Evolutionary conservation across 1,140 invertebrate genomes (phyloP).

Genomic region (Lamellibrachia luymesi): DNA sequence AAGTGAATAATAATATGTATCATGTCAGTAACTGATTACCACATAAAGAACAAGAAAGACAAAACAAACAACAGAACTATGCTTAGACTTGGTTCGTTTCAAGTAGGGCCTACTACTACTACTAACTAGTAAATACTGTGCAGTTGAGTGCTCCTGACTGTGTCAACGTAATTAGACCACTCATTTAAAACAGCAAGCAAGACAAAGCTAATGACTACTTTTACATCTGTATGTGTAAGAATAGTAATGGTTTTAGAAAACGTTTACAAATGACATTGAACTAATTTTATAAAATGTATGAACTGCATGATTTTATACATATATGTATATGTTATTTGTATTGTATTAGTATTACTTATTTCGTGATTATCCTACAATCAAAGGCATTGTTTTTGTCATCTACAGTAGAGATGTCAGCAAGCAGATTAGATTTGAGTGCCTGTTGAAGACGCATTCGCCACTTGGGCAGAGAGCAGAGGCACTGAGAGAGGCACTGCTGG

Average conservation of each 20-base stretch:
- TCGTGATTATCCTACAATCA: neutral
- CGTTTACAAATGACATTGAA: neutral
- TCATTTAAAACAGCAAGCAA: neutral
- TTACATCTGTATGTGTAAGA: neutral
- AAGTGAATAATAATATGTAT: neutral
- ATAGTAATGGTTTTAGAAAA: neutral
- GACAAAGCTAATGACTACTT: neutral
- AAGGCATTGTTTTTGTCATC: neutral
- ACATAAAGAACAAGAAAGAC: too few species aligned
- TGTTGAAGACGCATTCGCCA: neutral
- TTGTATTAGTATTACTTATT: neutral
- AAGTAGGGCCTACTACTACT: too few species aligned
- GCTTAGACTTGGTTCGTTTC: too few species aligned
- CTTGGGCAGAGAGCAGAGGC: neutral
- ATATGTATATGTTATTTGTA: neutral
- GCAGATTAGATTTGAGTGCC: neutral
- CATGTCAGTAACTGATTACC: neutral
- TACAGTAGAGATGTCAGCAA: neutral
- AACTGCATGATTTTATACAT: too few species aligned
- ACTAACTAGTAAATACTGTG: too few species aligned
- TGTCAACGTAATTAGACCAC: too few species aligned
- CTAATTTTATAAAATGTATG: too few species aligned
- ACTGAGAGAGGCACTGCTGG: neutral
- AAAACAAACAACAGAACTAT: too few species aligned
- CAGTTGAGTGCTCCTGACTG: too few species aligned